A percentile compares a stretch with the other conserved stretches of the same genome.
Evolutionary conservation across 2,888 invertebrate genomes (phyloP).

Genomic region (Drosophila mimica): DNA sequence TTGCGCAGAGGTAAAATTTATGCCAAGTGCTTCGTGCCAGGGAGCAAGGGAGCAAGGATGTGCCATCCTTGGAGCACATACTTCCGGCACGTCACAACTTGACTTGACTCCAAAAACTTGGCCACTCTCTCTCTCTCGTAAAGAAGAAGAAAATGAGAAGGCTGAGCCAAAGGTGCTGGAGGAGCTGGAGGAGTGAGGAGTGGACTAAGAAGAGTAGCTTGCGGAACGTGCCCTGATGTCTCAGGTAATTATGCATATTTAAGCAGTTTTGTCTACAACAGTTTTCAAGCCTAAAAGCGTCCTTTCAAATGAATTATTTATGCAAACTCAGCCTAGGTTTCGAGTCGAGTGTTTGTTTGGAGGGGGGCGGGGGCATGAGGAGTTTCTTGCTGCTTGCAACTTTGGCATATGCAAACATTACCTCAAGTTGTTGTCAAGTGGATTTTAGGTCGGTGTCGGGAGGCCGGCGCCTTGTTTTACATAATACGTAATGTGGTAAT

Average conservation of each 20-base stretch:
- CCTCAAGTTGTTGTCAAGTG: slow-evolving; percentile 66
- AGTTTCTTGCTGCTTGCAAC: slow-evolving; percentile 5
- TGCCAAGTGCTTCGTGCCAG: slow-evolving; percentile 29
- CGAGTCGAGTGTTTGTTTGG: not conserved
- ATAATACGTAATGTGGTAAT: slow-evolving; percentile 68
- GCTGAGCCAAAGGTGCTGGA: not conserved
- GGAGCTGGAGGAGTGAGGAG: not conserved
- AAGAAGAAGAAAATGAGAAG: not conserved
- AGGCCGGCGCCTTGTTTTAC: slow-evolving; percentile 6
- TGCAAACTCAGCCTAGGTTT: slow-evolving; percentile 59
- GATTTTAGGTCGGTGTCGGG: slow-evolving; percentile 25
- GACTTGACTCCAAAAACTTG: slow-evolving; percentile 46
- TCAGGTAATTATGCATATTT: slow-evolving; percentile 84
- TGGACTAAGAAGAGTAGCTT: not conserved
- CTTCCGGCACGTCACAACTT: slow-evolving; percentile 65
- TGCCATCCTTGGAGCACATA: slow-evolving; percentile 42
- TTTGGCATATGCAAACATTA: slow-evolving; percentile 69
- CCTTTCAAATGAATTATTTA: slow-evolving; percentile 82
- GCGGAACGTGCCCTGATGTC: slow-evolving; percentile 50
- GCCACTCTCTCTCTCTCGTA: slow-evolving; percentile 24
- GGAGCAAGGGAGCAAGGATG: slow-evolving; percentile 31
- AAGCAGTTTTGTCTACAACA: slow-evolving; percentile 82
- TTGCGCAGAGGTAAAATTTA: slow-evolving; percentile 55
- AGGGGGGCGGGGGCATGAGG: not conserved
- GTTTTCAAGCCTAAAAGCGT: slow-evolving; percentile 76